These are phyloP conservation scores for Sebastes diploproa DNA, from an alignment of 2,797 vertebrate genomes.

Conservation along the genomic window DNA sequence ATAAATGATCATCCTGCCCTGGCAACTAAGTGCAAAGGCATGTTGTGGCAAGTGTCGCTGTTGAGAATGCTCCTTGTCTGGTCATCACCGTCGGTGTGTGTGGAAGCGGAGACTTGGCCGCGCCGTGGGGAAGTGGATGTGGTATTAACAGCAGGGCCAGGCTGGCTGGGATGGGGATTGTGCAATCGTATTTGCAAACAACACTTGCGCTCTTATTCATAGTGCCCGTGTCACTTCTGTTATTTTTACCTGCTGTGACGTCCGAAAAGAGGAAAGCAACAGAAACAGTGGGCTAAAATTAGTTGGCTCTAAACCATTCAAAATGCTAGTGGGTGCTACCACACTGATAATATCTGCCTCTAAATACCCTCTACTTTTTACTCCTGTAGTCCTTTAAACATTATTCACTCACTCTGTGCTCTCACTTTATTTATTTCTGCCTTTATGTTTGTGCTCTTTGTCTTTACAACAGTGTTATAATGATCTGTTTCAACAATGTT, in stretches of 20 bases:
- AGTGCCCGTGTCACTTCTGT: slow-evolving; percentile 68
- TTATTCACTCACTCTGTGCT: slow-evolving; percentile 55
- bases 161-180: slow-evolving; percentile 75
- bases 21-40: slow-evolving; percentile 80
- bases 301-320: slow-evolving; percentile 76
- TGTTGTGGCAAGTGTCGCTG: slow-evolving; percentile 72
- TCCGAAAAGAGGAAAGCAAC: slow-evolving; percentile 77
- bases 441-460: neutral
- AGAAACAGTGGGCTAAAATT: slow-evolving; percentile 87
- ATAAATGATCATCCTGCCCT: slow-evolving; percentile 82
- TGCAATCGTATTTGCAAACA: slow-evolving; percentile 88
- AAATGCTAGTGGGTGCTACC: slow-evolving; percentile 59
- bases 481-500: neutral
- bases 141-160: slow-evolving; percentile 71
- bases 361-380: slow-evolving; percentile 56
- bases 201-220: slow-evolving; percentile 82
- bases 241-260: slow-evolving; percentile 85
- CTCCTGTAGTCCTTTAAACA: slow-evolving; percentile 34
- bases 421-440: neutral
- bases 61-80: slow-evolving; percentile 71
- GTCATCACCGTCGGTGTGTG: slow-evolving; percentile 56
- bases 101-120: slow-evolving; percentile 52
- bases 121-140: slow-evolving; percentile 53
- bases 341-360: slow-evolving; percentile 57
- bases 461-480: slow-evolving; percentile 37